phyloP scores from a whole-genome alignment of 2,113 vertebrate species.

The Pterocles gutturalis region DNA sequence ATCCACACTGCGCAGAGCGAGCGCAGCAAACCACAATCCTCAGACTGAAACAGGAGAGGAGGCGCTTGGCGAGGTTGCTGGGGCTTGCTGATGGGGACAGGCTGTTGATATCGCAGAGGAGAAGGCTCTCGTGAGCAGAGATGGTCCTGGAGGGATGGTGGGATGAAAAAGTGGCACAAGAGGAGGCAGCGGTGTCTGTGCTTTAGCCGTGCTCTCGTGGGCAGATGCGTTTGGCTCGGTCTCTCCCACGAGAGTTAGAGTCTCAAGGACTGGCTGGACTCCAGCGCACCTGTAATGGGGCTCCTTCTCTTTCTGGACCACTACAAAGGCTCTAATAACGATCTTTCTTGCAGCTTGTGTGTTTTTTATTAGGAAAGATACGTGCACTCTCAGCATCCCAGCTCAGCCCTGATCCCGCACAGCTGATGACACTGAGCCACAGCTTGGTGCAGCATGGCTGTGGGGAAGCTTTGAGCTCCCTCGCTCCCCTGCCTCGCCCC shows the following conservation, averaged over 20 bases:
- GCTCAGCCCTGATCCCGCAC: neutral
- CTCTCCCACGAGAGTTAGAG: neutral
- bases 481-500: neutral
- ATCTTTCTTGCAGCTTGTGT: conserved; percentile 11
- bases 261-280: neutral
- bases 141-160: neutral
- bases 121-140: neutral
- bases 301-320: neutral
- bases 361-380: conserved; percentile 10
- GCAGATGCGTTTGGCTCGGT: neutral
- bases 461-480: neutral
- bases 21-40: conserved; percentile 34
- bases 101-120: neutral
- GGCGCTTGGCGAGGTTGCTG: accelerated
- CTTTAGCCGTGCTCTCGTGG: neutral
- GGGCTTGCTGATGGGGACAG: neutral
- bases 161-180: neutral
- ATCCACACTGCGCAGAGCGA: conserved; percentile 11
- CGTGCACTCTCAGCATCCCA: accelerated
- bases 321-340: conserved; percentile 43
- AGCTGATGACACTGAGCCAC: neutral
- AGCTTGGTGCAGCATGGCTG: neutral
- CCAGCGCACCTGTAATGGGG: conserved; percentile 43
- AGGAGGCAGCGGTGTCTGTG: neutral
- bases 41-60: neutral